phyloP scores from a whole-genome alignment of 2,113 vertebrate species.

The Pelodiscus sinensis region DNA sequence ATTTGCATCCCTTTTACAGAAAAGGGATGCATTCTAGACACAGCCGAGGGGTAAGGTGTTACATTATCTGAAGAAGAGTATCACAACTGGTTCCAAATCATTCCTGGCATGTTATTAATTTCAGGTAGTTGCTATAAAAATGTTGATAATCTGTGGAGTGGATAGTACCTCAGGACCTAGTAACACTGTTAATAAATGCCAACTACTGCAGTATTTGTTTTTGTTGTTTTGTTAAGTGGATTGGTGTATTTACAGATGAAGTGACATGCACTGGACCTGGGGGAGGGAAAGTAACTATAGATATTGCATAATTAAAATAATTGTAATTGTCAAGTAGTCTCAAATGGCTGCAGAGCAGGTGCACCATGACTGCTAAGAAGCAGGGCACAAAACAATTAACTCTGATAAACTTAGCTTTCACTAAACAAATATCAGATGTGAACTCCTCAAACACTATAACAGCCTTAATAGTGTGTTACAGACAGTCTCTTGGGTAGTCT shows the following conservation, averaged over 20 bases:
- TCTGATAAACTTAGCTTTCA: not conserved
- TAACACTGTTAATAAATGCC: not conserved
- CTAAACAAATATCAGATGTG: not conserved
- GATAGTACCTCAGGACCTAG: not conserved
- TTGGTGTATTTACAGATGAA: not conserved
- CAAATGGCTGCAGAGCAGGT: not conserved
- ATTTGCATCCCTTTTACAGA: too few species aligned
- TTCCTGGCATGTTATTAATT: not conserved
- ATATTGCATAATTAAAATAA: not conserved
- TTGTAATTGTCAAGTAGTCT: not conserved
- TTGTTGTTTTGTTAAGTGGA: not conserved
- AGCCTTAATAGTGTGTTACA: not conserved
- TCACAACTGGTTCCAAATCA: not conserved
- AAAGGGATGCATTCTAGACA: too few species aligned
- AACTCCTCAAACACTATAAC: not conserved
- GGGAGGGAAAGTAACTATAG: not conserved
- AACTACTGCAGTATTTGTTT: not conserved
- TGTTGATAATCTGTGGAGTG: not conserved
- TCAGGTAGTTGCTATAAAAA: not conserved
- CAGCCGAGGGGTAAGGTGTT: not conserved
- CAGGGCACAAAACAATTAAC: not conserved
- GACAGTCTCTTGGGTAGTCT: not conserved
- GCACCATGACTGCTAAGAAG: not conserved
- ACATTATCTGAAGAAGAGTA: not conserved
- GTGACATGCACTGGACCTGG: not conserved